Evolutionary conservation across 2,797 vertebrate genomes (phyloP).

Genomic region (Clarias laeviceps): DNA sequence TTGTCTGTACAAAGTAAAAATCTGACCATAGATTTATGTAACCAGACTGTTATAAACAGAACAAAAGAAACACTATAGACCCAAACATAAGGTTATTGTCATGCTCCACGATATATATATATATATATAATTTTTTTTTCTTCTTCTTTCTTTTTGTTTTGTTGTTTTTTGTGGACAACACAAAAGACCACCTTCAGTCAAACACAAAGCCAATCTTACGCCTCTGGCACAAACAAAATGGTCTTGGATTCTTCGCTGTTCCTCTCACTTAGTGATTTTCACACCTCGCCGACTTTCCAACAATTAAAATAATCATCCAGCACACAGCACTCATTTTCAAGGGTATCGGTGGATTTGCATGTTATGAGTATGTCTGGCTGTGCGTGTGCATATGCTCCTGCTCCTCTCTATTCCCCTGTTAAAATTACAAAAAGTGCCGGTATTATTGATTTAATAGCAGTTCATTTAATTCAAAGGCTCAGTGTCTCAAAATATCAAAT

Average conservation of each 20-base stretch:
- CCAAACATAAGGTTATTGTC: constrained; percentile 31
- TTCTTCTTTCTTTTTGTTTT: not conserved
- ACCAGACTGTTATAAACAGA: constrained; percentile 42
- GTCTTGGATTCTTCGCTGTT: constrained; percentile 79
- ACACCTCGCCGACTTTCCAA: constrained; percentile 81
- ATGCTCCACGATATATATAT: constrained; percentile 43
- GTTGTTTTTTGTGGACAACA: constrained; percentile 41
- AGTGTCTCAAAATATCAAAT: constrained; percentile 28
- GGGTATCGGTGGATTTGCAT: constrained; percentile 74
- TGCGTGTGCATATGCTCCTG: constrained; percentile 47
- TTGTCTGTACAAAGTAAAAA: not conserved
- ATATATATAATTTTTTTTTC: constrained; percentile 43
- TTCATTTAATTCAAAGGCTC: constrained; percentile 47
- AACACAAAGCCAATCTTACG: constrained; percentile 78
- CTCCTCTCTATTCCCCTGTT: constrained; percentile 48
- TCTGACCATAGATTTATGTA: constrained; percentile 45
- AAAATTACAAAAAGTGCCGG: constrained; percentile 47
- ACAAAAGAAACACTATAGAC: constrained; percentile 56
- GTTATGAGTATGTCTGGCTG: constrained; percentile 53
- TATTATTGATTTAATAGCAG: constrained; percentile 57
- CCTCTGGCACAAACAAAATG: constrained; percentile 86
- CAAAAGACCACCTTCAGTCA: constrained; percentile 61
- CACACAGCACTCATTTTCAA: constrained; percentile 77
- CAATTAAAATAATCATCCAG: constrained; percentile 85
- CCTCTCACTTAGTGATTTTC: constrained; percentile 79